Evolutionary conservation across 2,888 invertebrate species (phyloP).

Genomic region (Drosophila mayaguana): DNA sequence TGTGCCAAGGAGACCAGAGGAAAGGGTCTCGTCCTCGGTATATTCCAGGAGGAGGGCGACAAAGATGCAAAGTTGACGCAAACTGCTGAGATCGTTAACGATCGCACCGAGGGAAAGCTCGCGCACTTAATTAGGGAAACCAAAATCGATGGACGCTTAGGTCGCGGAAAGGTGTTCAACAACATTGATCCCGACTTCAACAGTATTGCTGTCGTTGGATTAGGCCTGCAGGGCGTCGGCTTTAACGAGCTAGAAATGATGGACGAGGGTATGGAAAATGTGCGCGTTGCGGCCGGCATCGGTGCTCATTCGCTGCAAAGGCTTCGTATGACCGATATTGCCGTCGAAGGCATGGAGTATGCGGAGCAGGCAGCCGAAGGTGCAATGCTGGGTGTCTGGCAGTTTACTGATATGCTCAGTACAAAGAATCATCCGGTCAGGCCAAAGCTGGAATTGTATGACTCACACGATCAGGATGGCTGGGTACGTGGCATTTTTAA

Average conservation of each 20-base stretch:
- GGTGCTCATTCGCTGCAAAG: conserved; percentile 85
- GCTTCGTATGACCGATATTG: conserved; percentile 86
- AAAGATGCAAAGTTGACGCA: conserved; percentile 85
- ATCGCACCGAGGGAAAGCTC: conserved; percentile 85
- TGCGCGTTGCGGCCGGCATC: conserved; percentile 88
- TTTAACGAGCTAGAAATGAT: conserved; percentile 89
- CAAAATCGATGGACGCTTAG: conserved; percentile 75
- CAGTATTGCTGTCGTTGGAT: conserved; percentile 88
- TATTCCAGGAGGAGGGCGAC: conserved; percentile 85
- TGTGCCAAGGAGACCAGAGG: conserved; percentile 12
- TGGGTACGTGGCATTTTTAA: conserved; percentile 89
- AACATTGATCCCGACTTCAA: conserved; percentile 87
- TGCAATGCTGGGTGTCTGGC: conserved; percentile 86
- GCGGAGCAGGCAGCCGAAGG: conserved; percentile 90
- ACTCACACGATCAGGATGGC: conserved; percentile 85
- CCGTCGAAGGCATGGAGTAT: conserved; percentile 88
- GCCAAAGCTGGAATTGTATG: conserved; percentile 86
- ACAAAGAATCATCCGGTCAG: conserved; percentile 84
- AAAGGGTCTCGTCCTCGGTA: conserved; percentile 86
- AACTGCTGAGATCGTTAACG: conserved; percentile 85
- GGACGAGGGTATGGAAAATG: conserved; percentile 89
- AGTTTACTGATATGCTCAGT: conserved; percentile 87
- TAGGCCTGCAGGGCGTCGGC: conserved; percentile 87
- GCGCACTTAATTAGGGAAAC: conserved; percentile 85
- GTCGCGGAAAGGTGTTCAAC: conserved; percentile 86